These are phyloP conservation scores for Silurus aristotelis DNA, from an alignment of 2,797 vertebrate species.

Conservation along the genomic window DNA sequence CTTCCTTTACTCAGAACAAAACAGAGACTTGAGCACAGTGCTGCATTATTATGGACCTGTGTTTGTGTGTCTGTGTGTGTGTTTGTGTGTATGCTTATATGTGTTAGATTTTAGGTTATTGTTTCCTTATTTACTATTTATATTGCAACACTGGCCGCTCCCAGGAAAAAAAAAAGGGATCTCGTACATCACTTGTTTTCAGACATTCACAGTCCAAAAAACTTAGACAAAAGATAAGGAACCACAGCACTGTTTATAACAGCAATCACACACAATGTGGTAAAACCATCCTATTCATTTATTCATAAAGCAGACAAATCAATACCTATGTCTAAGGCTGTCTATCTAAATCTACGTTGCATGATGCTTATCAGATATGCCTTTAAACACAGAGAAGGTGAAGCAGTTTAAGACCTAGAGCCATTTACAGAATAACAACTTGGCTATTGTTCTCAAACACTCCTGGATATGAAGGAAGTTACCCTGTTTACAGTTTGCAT, in stretches of 20 bases:
- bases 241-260: no score
- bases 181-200: neutral
- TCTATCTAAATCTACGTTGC: neutral
- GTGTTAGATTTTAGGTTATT: constrained; percentile 1
- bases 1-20: neutral
- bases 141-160: neutral
- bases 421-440: neutral
- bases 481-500: constrained; percentile 31
- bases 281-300: neutral
- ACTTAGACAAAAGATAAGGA: neutral
- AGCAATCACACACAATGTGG: neutral
- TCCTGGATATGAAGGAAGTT: constrained; percentile 15
- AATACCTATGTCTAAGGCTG: neutral
- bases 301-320: neutral
- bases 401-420: neutral
- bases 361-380: neutral
- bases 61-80: neutral
- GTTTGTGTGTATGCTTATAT: neutral
- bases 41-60: neutral
- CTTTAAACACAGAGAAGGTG: neutral
- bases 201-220: neutral
- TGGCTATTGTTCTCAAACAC: constrained; percentile 2
- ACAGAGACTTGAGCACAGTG: neutral
- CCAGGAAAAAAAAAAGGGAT: constrained; percentile 1
- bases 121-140: neutral